Base-by-base conservation (phyloP, 2,797 vertebrate genomes). In the Cichlasoma orientale region DNA sequence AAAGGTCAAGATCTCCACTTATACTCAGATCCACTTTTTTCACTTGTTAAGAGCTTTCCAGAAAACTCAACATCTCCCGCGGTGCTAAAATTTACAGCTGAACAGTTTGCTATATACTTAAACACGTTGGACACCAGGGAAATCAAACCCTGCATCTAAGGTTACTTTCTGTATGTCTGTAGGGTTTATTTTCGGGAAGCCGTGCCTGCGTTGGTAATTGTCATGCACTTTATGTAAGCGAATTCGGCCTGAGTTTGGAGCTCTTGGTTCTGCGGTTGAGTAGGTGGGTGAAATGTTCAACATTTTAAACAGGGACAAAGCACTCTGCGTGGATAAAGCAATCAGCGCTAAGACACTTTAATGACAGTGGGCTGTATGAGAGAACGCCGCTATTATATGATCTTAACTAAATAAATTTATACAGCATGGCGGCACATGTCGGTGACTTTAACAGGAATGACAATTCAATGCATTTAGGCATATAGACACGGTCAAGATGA, bases 221-320 rank as follows among this genome's bases (percentile, higher is more conserved):
- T 74, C 56, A 56, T 53, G 58, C n/a, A 33, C 68, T 84, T 86
- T 57, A 68, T 84, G 44, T 58, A 56, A 68, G 73, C 18, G 57
- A 83, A 57, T 78, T 75, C 55, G 54, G 36, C 33, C 68, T 23
- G 57, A 61, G 71, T 52, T 50, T 68, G 68, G 18, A 78, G 79
- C 83, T 82, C 57, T 21, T 33, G 79, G 38, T 78, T 84, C 69
- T 31, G 77, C 52, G 56, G 57, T 74, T 85, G 89, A 84, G 90
- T 88, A 85, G 85, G 90, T 86, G 87, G 86, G 61, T 86, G 78
- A 87, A 89, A 77, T 33, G 52, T 76, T 79, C 13, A 70, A 69
- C 71, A 66, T 74, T 84, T 84, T 78, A 79, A 74, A 82, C 69
- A 79, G 63, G 82, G 71, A 84, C 68, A 70, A 81, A 77, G 25